phyloP scores from a whole-genome alignment of 2,888 invertebrate genomes.

The Drosophila borealis region DNA sequence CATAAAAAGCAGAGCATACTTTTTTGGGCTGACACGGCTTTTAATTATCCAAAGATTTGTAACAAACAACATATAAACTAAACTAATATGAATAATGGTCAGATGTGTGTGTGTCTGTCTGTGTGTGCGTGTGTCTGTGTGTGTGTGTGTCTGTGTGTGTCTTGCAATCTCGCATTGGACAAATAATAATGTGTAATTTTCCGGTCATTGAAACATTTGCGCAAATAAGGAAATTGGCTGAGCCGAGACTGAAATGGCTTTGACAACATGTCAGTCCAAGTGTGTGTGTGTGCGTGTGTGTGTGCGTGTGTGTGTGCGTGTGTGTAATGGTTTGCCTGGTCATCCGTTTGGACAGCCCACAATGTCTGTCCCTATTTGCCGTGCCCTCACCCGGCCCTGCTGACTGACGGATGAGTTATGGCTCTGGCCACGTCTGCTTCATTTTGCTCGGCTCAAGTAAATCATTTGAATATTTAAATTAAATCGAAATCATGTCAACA shows the following conservation, averaged over 20 bases:
- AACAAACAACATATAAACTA: conserved; percentile 28
- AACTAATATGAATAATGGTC: conserved; percentile 63
- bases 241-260: conserved; percentile 66
- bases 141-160: conserved; percentile 19
- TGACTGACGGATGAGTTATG: conserved; percentile 66
- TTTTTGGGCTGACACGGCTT: conserved; percentile 47
- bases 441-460: conserved; percentile 59
- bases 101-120: conserved; percentile 14
- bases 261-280: conserved; percentile 62
- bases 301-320: conserved; percentile 17
- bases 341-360: conserved; percentile 27
- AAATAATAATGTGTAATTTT: conserved; percentile 82
- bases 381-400: neutral
- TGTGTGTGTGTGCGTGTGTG: conserved; percentile 6
- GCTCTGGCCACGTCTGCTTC: conserved; percentile 57
- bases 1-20: conserved; percentile 55
- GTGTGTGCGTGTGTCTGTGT: neutral
- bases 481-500: conserved; percentile 66
- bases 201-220: conserved; percentile 82
- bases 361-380: conserved; percentile 4
- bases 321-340: conserved; percentile 38
- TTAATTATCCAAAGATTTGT: conserved; percentile 65
- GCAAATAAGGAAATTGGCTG: conserved; percentile 80
- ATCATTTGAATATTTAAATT: conserved; percentile 78
- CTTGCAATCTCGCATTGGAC: conserved; percentile 57